Conservation (phyloP, 2,888 invertebrate species). For the Iselma pallidipennis region DNA sequence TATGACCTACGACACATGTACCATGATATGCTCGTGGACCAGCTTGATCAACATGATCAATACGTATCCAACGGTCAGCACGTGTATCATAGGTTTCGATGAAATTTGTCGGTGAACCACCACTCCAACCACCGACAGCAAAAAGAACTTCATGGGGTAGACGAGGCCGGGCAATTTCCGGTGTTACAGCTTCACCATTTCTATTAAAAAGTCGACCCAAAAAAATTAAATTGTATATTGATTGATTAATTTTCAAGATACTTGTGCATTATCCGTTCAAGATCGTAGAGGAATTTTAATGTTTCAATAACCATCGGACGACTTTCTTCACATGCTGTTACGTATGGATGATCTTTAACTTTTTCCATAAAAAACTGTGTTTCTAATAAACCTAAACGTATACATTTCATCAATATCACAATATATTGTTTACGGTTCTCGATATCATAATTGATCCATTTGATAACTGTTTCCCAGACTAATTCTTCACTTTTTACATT, state of each 20-base stretch:
- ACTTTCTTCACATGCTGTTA: constrained; percentile 79
- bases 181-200: constrained; percentile 81
- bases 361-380: constrained; percentile 90
- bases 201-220: constrained; percentile 46
- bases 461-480: constrained; percentile 83
- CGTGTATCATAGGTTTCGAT: constrained; percentile 89
- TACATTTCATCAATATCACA: constrained; percentile 77
- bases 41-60: constrained; percentile 77
- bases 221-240: constrained; percentile 4
- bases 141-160: constrained; percentile 89
- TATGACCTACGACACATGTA: constrained; percentile 82
- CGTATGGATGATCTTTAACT: constrained; percentile 86
- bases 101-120: constrained; percentile 73
- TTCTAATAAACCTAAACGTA: constrained; percentile 80
- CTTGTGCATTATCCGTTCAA: constrained; percentile 79
- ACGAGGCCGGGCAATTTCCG: constrained; percentile 79
- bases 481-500: constrained; percentile 87
- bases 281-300: constrained; percentile 86
- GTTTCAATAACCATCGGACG: constrained; percentile 90
- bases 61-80: constrained; percentile 87
- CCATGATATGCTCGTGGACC: constrained; percentile 93
- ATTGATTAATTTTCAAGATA: constrained; percentile 23
- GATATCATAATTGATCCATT: constrained; percentile 84
- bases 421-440: constrained; percentile 74
- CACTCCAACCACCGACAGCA: constrained; percentile 81